Conservation (phyloP, 2,113 vertebrate species). For the Notothenia coriiceps region DNA sequence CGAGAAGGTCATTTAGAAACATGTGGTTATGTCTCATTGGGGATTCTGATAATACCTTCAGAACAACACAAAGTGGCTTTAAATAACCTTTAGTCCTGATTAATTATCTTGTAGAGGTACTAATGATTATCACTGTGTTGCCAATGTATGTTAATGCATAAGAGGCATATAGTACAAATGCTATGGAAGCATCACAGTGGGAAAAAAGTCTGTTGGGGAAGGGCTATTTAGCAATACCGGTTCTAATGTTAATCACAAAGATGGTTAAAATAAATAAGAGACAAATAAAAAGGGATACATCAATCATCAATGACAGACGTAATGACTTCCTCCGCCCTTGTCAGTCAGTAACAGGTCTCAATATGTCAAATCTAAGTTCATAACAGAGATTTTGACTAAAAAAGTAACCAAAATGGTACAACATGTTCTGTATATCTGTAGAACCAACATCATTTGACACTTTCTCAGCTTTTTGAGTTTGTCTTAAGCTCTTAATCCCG, state of each 20-base stretch:
- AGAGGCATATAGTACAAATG: neutral
- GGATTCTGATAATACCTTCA: neutral
- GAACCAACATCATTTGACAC: neutral
- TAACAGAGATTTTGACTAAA: neutral
- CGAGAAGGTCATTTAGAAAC: too few species aligned
- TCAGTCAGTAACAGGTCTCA: neutral
- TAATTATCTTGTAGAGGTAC: neutral
- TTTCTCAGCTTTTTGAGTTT: slow-evolving; percentile 7
- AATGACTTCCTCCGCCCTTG: neutral
- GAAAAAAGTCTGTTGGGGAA: neutral
- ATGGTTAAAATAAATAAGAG: neutral
- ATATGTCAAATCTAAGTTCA: neutral
- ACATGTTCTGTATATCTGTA: neutral
- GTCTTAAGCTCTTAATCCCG: slow-evolving; percentile 25
- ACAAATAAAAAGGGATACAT: too few species aligned
- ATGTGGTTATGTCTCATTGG: too few species aligned
- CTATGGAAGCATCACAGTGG: neutral
- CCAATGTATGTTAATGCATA: too few species aligned
- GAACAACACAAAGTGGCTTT: neutral
- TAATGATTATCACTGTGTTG: too few species aligned
- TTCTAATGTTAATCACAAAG: neutral
- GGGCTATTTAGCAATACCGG: neutral
- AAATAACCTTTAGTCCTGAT: neutral
- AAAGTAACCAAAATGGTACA: neutral
- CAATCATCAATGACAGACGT: neutral